phyloP scores from a whole-genome alignment of 2,888 invertebrate species.

The Cataglyphis altisquamis region DNA sequence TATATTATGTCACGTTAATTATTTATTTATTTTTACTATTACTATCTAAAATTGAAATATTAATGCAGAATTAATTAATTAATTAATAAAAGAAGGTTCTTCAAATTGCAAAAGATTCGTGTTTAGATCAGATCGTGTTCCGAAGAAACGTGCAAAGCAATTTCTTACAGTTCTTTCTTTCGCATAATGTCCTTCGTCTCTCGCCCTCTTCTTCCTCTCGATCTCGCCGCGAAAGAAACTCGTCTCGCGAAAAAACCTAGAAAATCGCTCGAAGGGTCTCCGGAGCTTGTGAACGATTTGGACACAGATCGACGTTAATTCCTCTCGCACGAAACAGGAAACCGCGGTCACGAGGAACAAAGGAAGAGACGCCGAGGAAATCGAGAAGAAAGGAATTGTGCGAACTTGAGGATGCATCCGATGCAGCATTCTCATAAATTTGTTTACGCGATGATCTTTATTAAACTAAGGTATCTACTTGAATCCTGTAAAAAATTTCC shows the following conservation, averaged over 20 bases:
- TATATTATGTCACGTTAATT: background rate
- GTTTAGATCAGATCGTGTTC: conserved; percentile 63
- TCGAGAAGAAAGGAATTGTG: background rate
- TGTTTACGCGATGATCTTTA: background rate
- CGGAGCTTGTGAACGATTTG: conserved; percentile 45
- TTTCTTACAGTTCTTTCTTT: conserved; percentile 67
- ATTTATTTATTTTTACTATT: background rate
- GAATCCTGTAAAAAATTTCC: too few relatives aligned
- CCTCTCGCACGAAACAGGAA: conserved; percentile 60
- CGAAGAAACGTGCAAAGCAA: conserved; percentile 52
- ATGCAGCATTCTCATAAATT: background rate
- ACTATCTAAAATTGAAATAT: background rate
- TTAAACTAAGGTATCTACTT: too few relatives aligned
- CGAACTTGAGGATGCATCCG: background rate
- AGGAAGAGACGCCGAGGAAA: background rate
- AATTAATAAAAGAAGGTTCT: background rate
- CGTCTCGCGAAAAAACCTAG: conserved; percentile 35
- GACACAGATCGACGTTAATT: conserved; percentile 50
- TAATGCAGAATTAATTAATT: background rate
- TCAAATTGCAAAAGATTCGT: background rate
- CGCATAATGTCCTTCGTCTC: conserved; percentile 56
- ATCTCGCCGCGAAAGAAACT: conserved; percentile 28
- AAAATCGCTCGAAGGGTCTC: background rate
- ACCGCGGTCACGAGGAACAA: conserved; percentile 32
- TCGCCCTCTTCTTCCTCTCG: conserved; percentile 9